phyloP scores from a whole-genome alignment of 2,888 invertebrate genomes.

The Perizoma affinitatum region DNA sequence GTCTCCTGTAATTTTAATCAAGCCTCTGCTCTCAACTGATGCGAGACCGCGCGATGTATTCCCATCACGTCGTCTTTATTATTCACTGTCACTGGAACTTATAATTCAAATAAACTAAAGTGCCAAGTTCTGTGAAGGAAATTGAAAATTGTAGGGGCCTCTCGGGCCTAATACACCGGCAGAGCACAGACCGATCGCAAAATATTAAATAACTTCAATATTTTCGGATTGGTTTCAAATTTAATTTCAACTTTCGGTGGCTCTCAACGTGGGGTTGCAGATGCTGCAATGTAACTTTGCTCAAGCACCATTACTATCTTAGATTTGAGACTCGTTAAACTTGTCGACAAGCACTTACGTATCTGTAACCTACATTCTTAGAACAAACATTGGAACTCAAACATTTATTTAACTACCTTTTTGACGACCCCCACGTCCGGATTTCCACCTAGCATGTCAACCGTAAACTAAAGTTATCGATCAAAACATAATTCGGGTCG shows the following conservation, averaged over 20 bases:
- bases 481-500: constrained; percentile 32
- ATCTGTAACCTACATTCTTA: constrained; percentile 17
- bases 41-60: constrained; percentile 39
- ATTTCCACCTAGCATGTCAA: constrained; percentile 16
- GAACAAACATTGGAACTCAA: constrained; percentile 18
- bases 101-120: constrained; percentile 61
- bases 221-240: constrained; percentile 4
- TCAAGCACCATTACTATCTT: constrained; percentile 1
- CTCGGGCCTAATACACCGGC: constrained; percentile 34
- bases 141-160: constrained; percentile 44
- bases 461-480: constrained; percentile 32
- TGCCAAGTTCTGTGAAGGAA: constrained; percentile 42
- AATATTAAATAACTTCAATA: not conserved
- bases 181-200: constrained; percentile 17
- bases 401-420: constrained; percentile 15
- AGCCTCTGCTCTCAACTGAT: constrained; percentile 15
- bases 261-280: not conserved
- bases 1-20: constrained; percentile 21
- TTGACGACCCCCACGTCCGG: constrained; percentile 23
- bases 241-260: not conserved
- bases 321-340: constrained; percentile 18
- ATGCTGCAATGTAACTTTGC: constrained; percentile 1
- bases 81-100: constrained; percentile 46
- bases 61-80: constrained; percentile 53
- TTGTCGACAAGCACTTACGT: constrained; percentile 13